Evolutionary conservation across 2,888 invertebrate genomes (phyloP), one percentile per base, ranked within the genome.

Genomic region (Ariolimax columbianus): DNA sequence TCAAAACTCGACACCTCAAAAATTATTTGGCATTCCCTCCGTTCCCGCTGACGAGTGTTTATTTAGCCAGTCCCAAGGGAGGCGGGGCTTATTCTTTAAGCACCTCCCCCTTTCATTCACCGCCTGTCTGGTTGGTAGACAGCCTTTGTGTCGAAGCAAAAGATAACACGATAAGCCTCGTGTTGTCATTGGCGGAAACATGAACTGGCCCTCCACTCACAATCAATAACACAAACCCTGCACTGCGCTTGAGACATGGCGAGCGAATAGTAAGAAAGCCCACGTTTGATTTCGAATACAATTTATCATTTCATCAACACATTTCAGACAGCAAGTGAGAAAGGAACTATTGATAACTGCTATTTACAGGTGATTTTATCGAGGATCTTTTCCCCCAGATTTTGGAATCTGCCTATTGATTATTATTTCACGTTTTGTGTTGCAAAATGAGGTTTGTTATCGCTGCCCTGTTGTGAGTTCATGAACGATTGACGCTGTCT

Each of bases 251-350:
- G 55, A 55, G 55, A 55, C 55, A 55, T 55, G 17, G 68, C 36
- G 33, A 36, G 14, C 36, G 68, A 36, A 68, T 68, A 59, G 36
- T 36, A 36, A 36, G 36, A 33, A 68, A 17, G 14, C 23, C 33
- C 36, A 30, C 68, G 36, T 68, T 68, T 19, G n/a, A 36, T 68
- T 68, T 9, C 36, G 68, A 68, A 68, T 68, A 68, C 68, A 36
- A 68, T 68, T 68, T 68, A 68, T 68, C 68, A 68, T 68, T 68
- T 68, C 36, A 68, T 30, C 68, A 30, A 68, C 68, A 68, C 68
- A 68, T 68, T 17, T 36, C 36, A 36, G 68, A 36, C 68, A 36
- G 33, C 9, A 36, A 68, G 33, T 68, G 68, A 68, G 68, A 68
- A 68, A 68, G 19, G 68, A 68, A 9, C 68, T 68, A 68, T 68